These are phyloP conservation scores for Pachyramphus minor DNA, from an alignment of 2,113 vertebrate genomes.

Conservation along the genomic window DNA sequence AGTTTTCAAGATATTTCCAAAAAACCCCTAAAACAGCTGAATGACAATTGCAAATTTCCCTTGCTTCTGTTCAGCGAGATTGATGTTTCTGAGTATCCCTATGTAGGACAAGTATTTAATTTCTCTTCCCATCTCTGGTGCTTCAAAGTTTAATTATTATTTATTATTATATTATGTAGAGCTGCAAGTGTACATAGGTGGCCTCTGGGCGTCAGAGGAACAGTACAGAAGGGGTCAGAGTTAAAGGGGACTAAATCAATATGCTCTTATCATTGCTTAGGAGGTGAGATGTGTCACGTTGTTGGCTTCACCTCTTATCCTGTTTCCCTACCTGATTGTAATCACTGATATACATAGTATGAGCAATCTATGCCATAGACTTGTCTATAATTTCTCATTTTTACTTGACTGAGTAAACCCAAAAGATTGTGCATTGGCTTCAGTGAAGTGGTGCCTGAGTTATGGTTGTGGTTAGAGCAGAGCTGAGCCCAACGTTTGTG, in stretches of 20 bases:
- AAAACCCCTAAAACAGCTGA: not conserved
- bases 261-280: not conserved
- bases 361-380: not conserved
- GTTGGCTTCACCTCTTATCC: not conserved
- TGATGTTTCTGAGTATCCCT: not conserved
- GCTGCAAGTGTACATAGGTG: not conserved
- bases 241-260: conserved; percentile 1
- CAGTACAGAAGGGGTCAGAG: not conserved
- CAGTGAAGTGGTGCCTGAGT: not conserved
- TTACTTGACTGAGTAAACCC: not conserved
- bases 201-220: not conserved
- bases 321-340: not conserved
- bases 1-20: not conserved
- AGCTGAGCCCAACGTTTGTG: not conserved
- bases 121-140: not conserved
- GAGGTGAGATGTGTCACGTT: not conserved
- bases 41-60: not conserved
- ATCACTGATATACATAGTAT: not conserved
- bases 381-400: not conserved
- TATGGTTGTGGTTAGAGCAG: not conserved
- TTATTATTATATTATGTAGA: not conserved
- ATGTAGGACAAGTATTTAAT: not conserved
- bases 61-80: not conserved
- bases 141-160: not conserved
- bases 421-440: not conserved